These are phyloP conservation scores for Scortum barcoo DNA, from an alignment of 2,113 vertebrate genomes.

Conservation along the genomic window DNA sequence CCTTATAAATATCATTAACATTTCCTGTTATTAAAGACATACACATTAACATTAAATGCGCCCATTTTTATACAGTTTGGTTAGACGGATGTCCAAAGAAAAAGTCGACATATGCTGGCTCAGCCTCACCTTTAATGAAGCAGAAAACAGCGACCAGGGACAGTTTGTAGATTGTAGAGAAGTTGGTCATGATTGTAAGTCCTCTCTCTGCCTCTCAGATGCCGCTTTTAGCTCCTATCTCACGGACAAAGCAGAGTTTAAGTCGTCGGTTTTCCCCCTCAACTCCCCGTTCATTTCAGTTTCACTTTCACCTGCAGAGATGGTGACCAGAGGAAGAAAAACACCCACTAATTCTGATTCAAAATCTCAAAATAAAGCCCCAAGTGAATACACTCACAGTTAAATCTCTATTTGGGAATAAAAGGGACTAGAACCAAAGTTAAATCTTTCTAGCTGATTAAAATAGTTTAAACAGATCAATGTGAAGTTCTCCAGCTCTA, in stretches of 20 bases:
- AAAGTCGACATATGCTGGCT: background rate
- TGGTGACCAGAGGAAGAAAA: background rate
- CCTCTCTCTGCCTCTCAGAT: fast-evolving
- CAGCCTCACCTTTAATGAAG: slow-evolving; percentile 59
- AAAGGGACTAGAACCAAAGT: fast-evolving
- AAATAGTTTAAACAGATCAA: fast-evolving
- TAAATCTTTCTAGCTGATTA: fast-evolving
- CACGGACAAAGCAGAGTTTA: background rate
- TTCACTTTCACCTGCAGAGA: slow-evolving; percentile 57
- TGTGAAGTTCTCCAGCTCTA: fast-evolving
- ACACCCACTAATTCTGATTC: background rate
- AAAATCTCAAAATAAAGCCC: background rate
- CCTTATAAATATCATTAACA: fast-evolving
- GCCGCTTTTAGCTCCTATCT: fast-evolving
- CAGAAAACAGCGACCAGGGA: slow-evolving; percentile 46
- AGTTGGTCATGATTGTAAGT: slow-evolving; percentile 40
- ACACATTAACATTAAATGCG: background rate
- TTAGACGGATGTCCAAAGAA: background rate
- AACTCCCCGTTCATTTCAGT: background rate
- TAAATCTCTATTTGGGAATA: background rate
- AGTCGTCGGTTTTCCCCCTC: slow-evolving; percentile 44
- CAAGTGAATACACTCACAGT: too few species aligned
- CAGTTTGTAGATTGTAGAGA: slow-evolving; percentile 66
- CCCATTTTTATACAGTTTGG: background rate
- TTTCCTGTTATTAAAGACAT: background rate